A percentile compares a stretch with the other conserved stretches of the same genome.
phyloP scores from a whole-genome alignment of 2,888 invertebrate genomes.

The Melinaea marsaeus region DNA sequence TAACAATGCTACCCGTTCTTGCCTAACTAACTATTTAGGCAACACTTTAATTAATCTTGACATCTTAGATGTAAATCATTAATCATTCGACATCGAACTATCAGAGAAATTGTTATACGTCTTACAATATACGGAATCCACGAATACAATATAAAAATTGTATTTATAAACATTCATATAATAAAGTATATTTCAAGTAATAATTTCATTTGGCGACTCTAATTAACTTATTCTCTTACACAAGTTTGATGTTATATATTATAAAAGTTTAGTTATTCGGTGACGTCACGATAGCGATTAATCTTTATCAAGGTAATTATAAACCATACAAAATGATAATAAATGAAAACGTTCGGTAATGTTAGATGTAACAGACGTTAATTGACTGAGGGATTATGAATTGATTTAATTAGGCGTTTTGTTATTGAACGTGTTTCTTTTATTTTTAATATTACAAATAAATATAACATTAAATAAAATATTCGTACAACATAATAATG shows the following conservation, averaged over 20 bases:
- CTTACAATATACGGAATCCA: conserved; percentile 20
- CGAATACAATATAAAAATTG: background rate
- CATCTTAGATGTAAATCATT: conserved; percentile 66
- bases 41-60: conserved; percentile 75
- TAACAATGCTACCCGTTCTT: conserved; percentile 56
- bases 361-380: background rate
- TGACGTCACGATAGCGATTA: conserved; percentile 23
- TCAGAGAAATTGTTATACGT: conserved; percentile 37
- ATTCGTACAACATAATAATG: conserved; percentile 21
- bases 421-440: background rate
- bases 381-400: background rate
- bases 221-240: no score
- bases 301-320: conserved; percentile 27
- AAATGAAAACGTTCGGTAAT: conserved; percentile 5
- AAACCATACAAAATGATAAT: conserved; percentile 8
- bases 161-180: no score
- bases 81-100: conserved; percentile 61
- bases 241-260: background rate
- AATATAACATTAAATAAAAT: background rate
- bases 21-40: conserved; percentile 72
- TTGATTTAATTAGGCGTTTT: conserved; percentile 1
- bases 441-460: background rate
- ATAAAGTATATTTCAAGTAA: no score
- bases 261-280: conserved; percentile 8
- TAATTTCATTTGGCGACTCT: no score